These are phyloP conservation scores for Tenthredo distinguenda DNA, from an alignment of 2,888 invertebrate genomes.

Conservation along the genomic window DNA sequence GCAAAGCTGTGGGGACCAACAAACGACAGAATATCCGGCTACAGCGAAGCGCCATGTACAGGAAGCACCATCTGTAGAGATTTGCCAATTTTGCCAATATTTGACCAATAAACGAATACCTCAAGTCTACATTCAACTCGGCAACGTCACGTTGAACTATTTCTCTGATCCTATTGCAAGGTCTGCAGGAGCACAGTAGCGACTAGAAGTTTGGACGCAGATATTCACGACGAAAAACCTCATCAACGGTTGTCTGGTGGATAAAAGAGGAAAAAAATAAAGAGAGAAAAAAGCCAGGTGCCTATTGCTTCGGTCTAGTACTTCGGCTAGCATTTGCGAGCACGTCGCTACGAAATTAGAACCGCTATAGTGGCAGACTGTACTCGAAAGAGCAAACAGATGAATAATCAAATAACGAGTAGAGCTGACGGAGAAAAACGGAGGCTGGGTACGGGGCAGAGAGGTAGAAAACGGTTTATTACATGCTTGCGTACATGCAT, in stretches of 20 bases:
- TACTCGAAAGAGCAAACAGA: conserved; percentile 42
- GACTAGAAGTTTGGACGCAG: not conserved
- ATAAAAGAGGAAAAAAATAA: not conserved
- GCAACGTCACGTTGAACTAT: not conserved
- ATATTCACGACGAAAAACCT: conserved; percentile 24
- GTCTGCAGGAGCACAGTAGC: not conserved
- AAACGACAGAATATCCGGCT: not conserved
- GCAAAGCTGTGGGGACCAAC: not conserved
- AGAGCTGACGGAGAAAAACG: not conserved
- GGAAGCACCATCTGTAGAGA: not conserved
- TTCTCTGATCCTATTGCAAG: not conserved
- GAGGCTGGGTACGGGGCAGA: not conserved
- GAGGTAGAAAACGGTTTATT: conserved; percentile 18
- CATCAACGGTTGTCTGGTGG: conserved; percentile 28
- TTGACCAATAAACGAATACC: conserved; percentile 24
- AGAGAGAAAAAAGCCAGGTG: not conserved
- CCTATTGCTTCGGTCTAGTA: conserved; percentile 33
- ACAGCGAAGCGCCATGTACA: not conserved
- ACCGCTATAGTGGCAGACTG: conserved; percentile 36
- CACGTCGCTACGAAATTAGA: conserved; percentile 38
- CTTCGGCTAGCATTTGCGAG: conserved; percentile 22
- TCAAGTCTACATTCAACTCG: not conserved
- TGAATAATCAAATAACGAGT: conserved; percentile 47
- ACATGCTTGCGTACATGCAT: not conserved
- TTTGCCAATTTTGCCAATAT: conserved; percentile 24